Percentiles rank a stretch among this genome's conserved stretches.
Evolutionary conservation across 2,797 vertebrate species (phyloP).

Genomic region (Uromys caudimaculatus): DNA sequence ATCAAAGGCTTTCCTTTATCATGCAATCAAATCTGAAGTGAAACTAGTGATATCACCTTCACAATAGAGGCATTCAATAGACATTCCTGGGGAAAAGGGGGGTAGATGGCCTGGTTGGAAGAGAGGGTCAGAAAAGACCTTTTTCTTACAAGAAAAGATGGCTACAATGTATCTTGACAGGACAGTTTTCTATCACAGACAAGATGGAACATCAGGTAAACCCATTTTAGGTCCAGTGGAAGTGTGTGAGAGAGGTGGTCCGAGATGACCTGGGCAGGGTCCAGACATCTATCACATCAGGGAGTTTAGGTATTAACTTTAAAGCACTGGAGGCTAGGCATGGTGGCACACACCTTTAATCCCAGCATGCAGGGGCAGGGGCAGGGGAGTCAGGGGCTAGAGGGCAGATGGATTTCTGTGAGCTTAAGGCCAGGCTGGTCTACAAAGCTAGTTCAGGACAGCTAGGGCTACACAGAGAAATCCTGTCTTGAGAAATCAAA

Average conservation of each 20-base stretch:
- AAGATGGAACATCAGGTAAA: conserved; percentile 38
- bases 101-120: neutral
- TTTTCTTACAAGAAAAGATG: neutral
- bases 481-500: neutral
- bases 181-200: conserved; percentile 1
- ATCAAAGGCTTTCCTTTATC: neutral
- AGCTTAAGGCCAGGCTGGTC: neutral
- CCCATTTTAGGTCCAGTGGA: neutral
- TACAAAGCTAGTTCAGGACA: neutral
- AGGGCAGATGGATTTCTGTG: neutral
- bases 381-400: neutral
- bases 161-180: conserved; percentile 23
- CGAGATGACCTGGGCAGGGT: conserved; percentile 14
- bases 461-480: neutral
- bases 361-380: neutral
- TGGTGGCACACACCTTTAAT: neutral
- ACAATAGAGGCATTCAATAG: neutral
- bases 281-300: neutral
- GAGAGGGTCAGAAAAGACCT: neutral
- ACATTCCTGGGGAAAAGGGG: neutral
- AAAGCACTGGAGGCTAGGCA: neutral
- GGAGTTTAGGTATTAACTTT: conserved; percentile 22
- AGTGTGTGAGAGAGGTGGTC: neutral
- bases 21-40: neutral
- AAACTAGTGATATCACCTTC: neutral